phyloP scores from a whole-genome alignment of 1,140 invertebrate species.

The Frieseomelitta varia region DNA sequence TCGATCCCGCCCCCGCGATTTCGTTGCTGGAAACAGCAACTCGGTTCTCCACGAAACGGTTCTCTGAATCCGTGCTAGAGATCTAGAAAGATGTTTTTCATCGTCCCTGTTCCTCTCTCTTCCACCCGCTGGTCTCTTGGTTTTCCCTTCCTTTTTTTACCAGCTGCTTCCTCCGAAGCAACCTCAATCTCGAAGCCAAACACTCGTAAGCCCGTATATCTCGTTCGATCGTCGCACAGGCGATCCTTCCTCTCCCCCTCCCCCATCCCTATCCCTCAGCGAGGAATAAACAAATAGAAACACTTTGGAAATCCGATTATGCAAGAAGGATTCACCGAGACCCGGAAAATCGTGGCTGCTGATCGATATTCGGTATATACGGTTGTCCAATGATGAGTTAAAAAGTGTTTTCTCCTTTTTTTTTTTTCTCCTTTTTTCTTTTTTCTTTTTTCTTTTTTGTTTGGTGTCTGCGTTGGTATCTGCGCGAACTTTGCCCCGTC shows the following conservation, averaged over 20 bases:
- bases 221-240: not conserved
- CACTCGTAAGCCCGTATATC: constrained; percentile 45
- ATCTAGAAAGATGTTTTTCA: constrained; percentile 52
- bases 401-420: not conserved
- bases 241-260: not conserved
- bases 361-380: constrained; percentile 8
- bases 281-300: constrained; percentile 46
- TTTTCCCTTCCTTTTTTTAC: constrained; percentile 9
- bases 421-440: no score
- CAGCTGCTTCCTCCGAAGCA: not conserved
- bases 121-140: not conserved
- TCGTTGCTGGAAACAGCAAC: constrained; percentile 71
- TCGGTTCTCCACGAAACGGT: not conserved
- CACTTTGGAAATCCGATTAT: constrained; percentile 35
- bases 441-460: no score
- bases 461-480: not conserved
- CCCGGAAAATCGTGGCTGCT: not conserved
- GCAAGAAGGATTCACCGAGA: not conserved
- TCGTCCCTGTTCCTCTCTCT: constrained; percentile 3
- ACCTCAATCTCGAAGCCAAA: constrained; percentile 67
- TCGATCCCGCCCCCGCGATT: constrained; percentile 72
- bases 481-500: not conserved
- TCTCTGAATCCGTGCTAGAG: not conserved
- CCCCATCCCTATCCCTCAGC: no score
- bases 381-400: not conserved